Evolutionary conservation across 2,797 vertebrate genomes (phyloP), one percentile per base, ranked within the genome.

Genomic region (Scyliorhinus canicula): DNA sequence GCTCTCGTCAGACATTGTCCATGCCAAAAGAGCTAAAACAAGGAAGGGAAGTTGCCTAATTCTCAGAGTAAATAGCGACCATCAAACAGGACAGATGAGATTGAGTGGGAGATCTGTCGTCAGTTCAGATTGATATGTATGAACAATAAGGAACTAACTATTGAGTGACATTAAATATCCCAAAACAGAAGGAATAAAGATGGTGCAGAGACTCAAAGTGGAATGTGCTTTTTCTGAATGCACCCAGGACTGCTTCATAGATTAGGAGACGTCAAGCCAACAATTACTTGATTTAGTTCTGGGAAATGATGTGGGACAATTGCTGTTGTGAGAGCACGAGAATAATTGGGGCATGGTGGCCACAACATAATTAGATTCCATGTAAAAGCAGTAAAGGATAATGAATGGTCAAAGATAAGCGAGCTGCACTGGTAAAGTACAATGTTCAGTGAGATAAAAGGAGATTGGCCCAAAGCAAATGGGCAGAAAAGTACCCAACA

Each of bases 391-490:
- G 9, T 65, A 90, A 90, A 90, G 52, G 55, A 90, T 90, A 57
- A 90, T 7, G 31, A 91, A 91, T 65, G 88, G 57, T 91, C 88
- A 91, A 91, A 40, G 88, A 24, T 11, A 9, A 40, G 60, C 57
- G 0, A 31, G 85, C 44, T 82, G 79, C 79, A 82, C 79, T 82
- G 31, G 57, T 91, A 65, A 91, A 91, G 60, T 91, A 44, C 57
- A 44, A 91, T 12, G 40, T 91, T 91, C 24, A 63, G 88, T 63
- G 35, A 63, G 88, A 91, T 91, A 65, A 91, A 65, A 65, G 88
- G 8, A 26, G n/a, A 91, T 91, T 91, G 60, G 57, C 40, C 57
- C 2, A 26, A 65, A 91, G n/a, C n/a, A 44, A 90, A 60, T 63
- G 55, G 35, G 35, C 55, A 90, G 85, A 55, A 88, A 57, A 88